Percentiles rank a stretch among this genome's conserved stretches.
Conservation (phyloP, 2,888 invertebrate genomes). For the Drosophila algonquin region DNA sequence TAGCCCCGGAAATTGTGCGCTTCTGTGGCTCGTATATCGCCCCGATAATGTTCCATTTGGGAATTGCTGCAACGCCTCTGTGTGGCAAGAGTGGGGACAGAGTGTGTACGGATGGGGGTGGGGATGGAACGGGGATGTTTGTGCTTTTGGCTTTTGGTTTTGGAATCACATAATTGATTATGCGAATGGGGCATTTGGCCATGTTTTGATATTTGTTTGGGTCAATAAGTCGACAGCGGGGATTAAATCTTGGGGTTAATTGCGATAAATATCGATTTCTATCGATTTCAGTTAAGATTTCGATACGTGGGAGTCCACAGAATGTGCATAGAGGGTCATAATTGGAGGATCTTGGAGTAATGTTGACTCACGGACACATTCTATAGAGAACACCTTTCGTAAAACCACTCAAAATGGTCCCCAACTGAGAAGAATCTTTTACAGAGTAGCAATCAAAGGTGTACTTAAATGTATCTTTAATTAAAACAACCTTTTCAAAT, state of each 20-base stretch:
- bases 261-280: conserved; percentile 27
- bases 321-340: too few species aligned
- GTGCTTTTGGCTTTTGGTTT: conserved; percentile 27
- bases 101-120: conserved; percentile 9
- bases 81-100: neutral
- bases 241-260: conserved; percentile 33
- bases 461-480: neutral
- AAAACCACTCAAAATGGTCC: neutral
- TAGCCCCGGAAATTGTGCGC: conserved; percentile 68
- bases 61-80: conserved; percentile 28
- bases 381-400: too few species aligned
- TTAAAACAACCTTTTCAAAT: neutral
- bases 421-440: neutral
- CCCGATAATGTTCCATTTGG: conserved; percentile 61
- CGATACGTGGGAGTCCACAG: neutral
- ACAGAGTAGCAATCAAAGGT: neutral
- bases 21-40: conserved; percentile 59
- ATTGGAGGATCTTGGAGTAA: too few species aligned
- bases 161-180: conserved; percentile 45
- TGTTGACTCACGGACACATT: too few species aligned
- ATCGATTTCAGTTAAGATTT: neutral
- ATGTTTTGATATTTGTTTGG: conserved; percentile 29
- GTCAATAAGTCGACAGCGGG: conserved; percentile 40
- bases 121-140: conserved; percentile 15
- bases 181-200: conserved; percentile 19